Evolutionary conservation across 2,113 vertebrate genomes (phyloP), one percentile per base, ranked within the genome.

Genomic region (Calidris pugnax): DNA sequence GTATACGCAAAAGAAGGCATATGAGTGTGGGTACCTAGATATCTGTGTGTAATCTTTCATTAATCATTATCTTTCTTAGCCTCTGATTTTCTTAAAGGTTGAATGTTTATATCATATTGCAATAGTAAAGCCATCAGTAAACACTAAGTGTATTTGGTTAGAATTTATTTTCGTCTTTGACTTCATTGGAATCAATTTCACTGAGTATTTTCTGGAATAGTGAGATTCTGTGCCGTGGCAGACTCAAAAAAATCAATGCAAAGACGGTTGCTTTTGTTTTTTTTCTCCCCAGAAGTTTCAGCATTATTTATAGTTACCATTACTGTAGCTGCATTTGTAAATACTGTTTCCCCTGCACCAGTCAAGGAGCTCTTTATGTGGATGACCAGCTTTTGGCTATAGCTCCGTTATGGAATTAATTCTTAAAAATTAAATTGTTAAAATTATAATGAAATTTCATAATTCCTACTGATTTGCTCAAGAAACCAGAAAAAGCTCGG

Each of bases 81-180:
- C 22, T 60, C 32, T 79, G 43, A 5, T 74, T 64, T 66, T 85
- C 71, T 62, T 22, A 50, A 55, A 30, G 28, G 4, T 28, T 88
- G 14, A 59, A 22, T 67, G 28, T 39, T 35, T 95, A 0, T 43
- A 35, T 76, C 15, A 11, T 33, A 48, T 23, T 75, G 11, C 20
- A 85, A 3, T 68, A 37, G 37, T 28, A 27, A 73, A 53, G 62
- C 27, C 86, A 43, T 87, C 57, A 73, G 37, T 66, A 83, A 62
- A 67, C 35, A 28, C 22, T 55, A 32, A 60, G 8, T 67, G 4
- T 47, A 33, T 66, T 80, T 68, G n/a, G 19, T 83, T 86, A 68
- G 63, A 93, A 87, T 86, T 85, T 91, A 39, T 91, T 26, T 85
- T 79, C 51, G 74, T 62, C 66, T 62, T 94, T 88, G n/a, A 67